phyloP scores from a whole-genome alignment of 2,888 invertebrate species.

The Nematopogon swammerdamellus region DNA sequence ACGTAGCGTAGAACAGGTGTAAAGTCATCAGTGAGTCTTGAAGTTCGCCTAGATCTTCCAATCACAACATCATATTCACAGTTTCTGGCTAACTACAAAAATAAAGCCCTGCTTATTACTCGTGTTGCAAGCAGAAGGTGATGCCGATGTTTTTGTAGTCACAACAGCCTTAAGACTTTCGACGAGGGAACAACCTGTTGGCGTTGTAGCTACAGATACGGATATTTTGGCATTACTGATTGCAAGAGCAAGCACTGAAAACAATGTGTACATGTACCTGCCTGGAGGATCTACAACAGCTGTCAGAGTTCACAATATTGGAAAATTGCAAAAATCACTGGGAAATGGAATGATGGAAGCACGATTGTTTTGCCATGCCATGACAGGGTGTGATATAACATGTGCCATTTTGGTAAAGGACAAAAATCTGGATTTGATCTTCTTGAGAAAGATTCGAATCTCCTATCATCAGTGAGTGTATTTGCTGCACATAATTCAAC shows the following conservation, averaged over 20 bases:
- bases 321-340: no score
- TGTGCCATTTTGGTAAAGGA: background rate
- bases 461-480: background rate
- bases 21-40: background rate
- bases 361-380: no score
- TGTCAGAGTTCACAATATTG: no score
- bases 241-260: no score
- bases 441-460: constrained; percentile 1
- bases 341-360: no score
- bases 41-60: background rate
- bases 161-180: constrained; percentile 2
- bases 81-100: constrained; percentile 2
- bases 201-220: background rate
- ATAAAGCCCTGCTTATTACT: background rate
- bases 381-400: background rate
- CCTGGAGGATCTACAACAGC: no score
- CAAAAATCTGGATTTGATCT: background rate
- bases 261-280: constrained; percentile 1
- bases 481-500: background rate
- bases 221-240: no score
- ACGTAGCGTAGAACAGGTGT: background rate
- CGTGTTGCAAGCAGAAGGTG: constrained; percentile 1
- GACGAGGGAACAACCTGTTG: constrained; percentile 1
- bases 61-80: constrained; percentile 2
- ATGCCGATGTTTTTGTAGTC: background rate